Evolutionary conservation across 2,113 vertebrate species (phyloP), one percentile per base, ranked within the genome.

Genomic region (Baryphthengus martii): DNA sequence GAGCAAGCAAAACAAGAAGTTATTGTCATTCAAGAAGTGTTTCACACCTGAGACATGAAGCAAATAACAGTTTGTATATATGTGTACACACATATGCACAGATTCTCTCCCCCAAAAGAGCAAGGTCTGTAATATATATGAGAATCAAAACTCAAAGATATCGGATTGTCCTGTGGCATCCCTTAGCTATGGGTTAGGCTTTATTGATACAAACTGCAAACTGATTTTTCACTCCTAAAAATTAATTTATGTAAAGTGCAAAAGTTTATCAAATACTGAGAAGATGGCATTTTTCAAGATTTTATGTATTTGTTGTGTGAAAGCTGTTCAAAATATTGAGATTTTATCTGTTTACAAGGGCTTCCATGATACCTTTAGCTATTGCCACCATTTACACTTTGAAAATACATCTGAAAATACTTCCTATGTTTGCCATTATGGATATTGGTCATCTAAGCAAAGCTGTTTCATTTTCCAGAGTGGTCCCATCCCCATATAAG

Each of bases 271-370:
- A 35, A 25, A 18, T 77, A 56, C 49, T n/a, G 21, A 75, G 55
- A 83, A 76, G 67, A 61, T 31, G 8, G 58, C 23, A 39, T 77
- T 77, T 95, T 66, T 82, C 7, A 56, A 90, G 49, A 52, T 23
- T 1, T 0, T 72, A 24, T 31, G 11, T 45, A 24, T 66, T 77
- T 1, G 1, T 55, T 78, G 11, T 4, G 0, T 88, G 62, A 85
- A 88, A 78, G 35, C 52, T 61, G n/a, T 78, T 88, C 81, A 91
- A 24, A 4, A 47, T 76, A 91, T 80, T 91, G 53, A 89, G n/a
- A n/a, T n/a, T n/a, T n/a, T n/a, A n/a, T n/a, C n/a, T n/a, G n/a
- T n/a, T n/a, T n/a, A 77, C 24, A n/a, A 37, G 63, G 84, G 3
- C 47, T 89, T 81, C 83, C 61, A 78, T 26, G 56, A 8, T 52